Conservation (phyloP, 2,888 invertebrate species). For the Orthosia incerta region DNA sequence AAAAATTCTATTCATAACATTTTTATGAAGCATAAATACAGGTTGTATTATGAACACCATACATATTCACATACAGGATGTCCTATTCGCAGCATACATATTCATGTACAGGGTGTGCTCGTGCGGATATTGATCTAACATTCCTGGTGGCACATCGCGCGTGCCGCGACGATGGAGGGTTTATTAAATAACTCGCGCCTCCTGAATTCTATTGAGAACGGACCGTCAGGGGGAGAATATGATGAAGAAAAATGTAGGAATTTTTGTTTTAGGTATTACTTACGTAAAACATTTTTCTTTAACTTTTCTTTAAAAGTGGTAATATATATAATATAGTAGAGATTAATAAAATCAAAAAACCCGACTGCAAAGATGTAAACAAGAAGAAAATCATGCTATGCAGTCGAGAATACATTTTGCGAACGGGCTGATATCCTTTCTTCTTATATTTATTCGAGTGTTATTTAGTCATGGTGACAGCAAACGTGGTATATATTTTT, state of each 20-base stretch:
- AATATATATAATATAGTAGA: too few relatives aligned
- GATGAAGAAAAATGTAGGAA: slow-evolving; percentile 34
- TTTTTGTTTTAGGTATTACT: neutral
- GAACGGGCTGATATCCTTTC: too few relatives aligned
- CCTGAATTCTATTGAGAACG: slow-evolving; percentile 55
- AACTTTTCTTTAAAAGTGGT: too few relatives aligned
- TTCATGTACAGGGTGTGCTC: slow-evolving; percentile 16
- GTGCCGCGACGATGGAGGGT: slow-evolving; percentile 39
- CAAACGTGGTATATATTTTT: too few relatives aligned
- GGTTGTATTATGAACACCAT: neutral
- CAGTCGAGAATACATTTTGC: too few relatives aligned
- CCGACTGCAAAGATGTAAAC: too few relatives aligned
- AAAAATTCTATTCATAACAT: too few relatives aligned
- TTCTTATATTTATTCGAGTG: too few relatives aligned
- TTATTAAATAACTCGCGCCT: slow-evolving; percentile 69
- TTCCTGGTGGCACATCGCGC: slow-evolving; percentile 46
- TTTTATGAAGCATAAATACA: neutral
- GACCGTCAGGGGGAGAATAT: slow-evolving; percentile 29
- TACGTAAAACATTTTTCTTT: too few relatives aligned
- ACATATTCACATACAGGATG: neutral
- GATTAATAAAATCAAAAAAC: too few relatives aligned
- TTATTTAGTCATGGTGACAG: too few relatives aligned
- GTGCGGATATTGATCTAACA: slow-evolving; percentile 47
- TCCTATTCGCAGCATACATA: neutral
- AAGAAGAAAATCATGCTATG: too few relatives aligned